A percentile compares a stretch with the other conserved stretches of the same genome.
phyloP scores from a whole-genome alignment of 2,113 vertebrate species.

The Fregetta grallaria region DNA sequence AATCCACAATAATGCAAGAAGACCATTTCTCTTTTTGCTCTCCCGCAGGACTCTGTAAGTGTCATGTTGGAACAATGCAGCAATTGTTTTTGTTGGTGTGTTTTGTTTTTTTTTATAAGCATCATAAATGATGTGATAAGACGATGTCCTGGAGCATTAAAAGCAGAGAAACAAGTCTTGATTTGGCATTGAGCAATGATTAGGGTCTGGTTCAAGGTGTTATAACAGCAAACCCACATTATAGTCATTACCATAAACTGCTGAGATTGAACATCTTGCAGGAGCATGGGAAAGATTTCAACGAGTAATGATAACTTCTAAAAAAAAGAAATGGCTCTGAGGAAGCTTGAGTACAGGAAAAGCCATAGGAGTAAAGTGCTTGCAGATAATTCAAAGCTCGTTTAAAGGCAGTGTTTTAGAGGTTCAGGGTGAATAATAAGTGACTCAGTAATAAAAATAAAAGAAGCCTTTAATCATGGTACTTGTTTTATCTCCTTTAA shows the following conservation, averaged over 20 bases:
- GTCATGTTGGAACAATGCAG: not conserved
- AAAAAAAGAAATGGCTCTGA: not conserved
- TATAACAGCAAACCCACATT: not conserved
- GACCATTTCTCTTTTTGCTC: not conserved
- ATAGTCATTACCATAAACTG: no score
- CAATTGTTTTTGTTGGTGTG: no score
- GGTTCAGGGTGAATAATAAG: not conserved
- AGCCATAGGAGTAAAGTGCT: not conserved
- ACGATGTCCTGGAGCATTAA: no score
- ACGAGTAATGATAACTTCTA: not conserved
- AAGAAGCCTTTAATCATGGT: not conserved
- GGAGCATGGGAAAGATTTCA: not conserved
- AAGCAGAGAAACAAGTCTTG: not conserved
- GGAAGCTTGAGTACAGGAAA: not conserved
- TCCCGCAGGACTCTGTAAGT: not conserved
- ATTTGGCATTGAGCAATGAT: not conserved
- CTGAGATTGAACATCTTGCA: not conserved
- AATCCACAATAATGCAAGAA: not conserved
- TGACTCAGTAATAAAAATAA: not conserved
- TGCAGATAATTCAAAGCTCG: not conserved
- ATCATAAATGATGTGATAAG: not conserved
- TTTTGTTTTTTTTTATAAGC: not conserved
- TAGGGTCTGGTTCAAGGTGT: not conserved
- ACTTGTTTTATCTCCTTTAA: not conserved
- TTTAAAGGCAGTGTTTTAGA: not conserved